These are phyloP conservation scores for Morpho helenor DNA, from an alignment of 2,888 invertebrate genomes.

Conservation along the genomic window DNA sequence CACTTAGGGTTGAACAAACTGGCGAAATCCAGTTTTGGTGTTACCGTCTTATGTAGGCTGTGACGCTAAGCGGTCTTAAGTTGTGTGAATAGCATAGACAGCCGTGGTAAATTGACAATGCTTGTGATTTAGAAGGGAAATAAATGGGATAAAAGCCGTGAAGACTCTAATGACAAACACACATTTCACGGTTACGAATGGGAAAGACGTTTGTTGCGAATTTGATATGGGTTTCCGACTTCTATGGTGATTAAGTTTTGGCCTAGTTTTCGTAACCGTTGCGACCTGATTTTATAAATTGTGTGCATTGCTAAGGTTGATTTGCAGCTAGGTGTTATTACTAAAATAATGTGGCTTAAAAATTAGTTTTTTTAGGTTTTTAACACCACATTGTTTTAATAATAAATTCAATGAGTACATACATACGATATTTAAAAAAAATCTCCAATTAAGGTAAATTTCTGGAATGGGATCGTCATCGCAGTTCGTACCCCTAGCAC, in stretches of 20 bases:
- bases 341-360: too few relatives aligned
- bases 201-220: constrained; percentile 52
- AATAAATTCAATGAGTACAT: too few relatives aligned
- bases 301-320: too few relatives aligned
- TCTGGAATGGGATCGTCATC: too few relatives aligned
- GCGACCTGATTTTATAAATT: not conserved
- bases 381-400: too few relatives aligned
- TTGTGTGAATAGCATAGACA: constrained; percentile 55
- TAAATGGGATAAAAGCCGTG: constrained; percentile 71
- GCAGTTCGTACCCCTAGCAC: too few relatives aligned
- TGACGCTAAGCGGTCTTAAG: constrained; percentile 41
- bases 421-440: too few relatives aligned
- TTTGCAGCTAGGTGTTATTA: too few relatives aligned
- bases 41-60: constrained; percentile 32
- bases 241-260: constrained; percentile 30
- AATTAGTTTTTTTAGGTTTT: too few relatives aligned
- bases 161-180: constrained; percentile 71
- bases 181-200: constrained; percentile 64
- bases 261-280: constrained; percentile 2
- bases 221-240: constrained; percentile 51
- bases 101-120: constrained; percentile 67
- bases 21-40: constrained; percentile 16
- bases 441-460: too few relatives aligned
- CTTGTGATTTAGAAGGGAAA: constrained; percentile 68
- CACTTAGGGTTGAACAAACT: constrained; percentile 30